Evolutionary conservation across 1,140 invertebrate species (phyloP).

Genomic region (Chironomus striatipennis): DNA sequence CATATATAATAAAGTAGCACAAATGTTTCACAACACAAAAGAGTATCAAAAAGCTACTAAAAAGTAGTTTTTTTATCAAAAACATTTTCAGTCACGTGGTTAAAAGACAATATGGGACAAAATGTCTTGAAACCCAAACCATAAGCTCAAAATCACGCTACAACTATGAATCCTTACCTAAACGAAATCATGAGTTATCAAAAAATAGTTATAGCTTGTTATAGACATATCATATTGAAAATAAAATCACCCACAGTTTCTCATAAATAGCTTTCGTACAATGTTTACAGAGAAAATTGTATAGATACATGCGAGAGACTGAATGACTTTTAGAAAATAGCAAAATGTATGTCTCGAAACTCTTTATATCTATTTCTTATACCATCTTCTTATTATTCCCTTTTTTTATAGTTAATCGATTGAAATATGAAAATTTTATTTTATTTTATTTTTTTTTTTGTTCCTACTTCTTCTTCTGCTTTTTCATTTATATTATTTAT

Average conservation of each 20-base stretch:
- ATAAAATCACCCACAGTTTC: conserved; percentile 1
- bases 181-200: background rate
- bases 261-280: background rate
- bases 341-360: conserved; percentile 1
- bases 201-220: background rate
- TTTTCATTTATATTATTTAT: background rate
- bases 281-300: background rate
- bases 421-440: no score
- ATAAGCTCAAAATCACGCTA: background rate
- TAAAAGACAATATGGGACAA: no score
- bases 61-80: no score
- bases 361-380: background rate
- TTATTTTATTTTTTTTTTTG: no score
- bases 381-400: background rate
- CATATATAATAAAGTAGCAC: no score
- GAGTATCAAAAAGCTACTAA: no score
- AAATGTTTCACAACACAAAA: no score
- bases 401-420: background rate
- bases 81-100: background rate
- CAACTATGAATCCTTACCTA: background rate
- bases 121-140: background rate
- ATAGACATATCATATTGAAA: background rate
- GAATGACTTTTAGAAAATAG: conserved; percentile 8
- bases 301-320: background rate
- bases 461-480: background rate